phyloP scores from a whole-genome alignment of 1,140 invertebrate species.

The Sinella curviseta region DNA sequence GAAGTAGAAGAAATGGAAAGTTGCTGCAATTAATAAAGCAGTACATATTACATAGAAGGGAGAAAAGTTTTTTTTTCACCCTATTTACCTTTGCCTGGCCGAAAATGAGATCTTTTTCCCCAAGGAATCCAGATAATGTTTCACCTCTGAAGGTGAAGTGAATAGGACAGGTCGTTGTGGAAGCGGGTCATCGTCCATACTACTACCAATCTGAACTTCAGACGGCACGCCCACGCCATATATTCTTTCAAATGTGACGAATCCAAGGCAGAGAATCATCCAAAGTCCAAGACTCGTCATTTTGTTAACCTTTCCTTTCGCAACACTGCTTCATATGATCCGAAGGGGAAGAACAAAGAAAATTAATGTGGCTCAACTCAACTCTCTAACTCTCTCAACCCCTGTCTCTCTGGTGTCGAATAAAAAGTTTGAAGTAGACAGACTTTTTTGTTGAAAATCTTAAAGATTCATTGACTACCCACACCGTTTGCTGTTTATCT shows the following conservation, averaged over 20 bases:
- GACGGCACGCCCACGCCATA: not conserved
- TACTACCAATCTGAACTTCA: not conserved
- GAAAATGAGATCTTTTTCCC: slow-evolving; percentile 62
- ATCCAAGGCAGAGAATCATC: not conserved
- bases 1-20: not conserved
- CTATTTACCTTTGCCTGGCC: slow-evolving; percentile 60
- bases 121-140: slow-evolving; percentile 59
- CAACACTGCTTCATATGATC: too few relatives aligned
- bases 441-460: too few relatives aligned
- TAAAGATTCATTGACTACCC: too few relatives aligned
- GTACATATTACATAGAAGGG: not conserved
- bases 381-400: not conserved
- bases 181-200: not conserved
- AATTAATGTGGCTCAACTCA: not conserved
- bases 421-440: too few relatives aligned
- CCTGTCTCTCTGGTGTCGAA: not conserved
- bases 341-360: not conserved
- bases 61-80: too few relatives aligned
- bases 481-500: too few relatives aligned
- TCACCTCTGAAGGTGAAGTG: slow-evolving; percentile 58
- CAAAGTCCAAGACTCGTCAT: not conserved
- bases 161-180: slow-evolving; percentile 59
- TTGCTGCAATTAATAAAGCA: not conserved
- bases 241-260: slow-evolving; percentile 9
- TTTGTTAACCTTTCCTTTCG: not conserved